Percentiles rank a stretch among this genome's conserved stretches.
Conservation (phyloP, 2,888 invertebrate species). For the Scotopteryx bipunctaria region DNA sequence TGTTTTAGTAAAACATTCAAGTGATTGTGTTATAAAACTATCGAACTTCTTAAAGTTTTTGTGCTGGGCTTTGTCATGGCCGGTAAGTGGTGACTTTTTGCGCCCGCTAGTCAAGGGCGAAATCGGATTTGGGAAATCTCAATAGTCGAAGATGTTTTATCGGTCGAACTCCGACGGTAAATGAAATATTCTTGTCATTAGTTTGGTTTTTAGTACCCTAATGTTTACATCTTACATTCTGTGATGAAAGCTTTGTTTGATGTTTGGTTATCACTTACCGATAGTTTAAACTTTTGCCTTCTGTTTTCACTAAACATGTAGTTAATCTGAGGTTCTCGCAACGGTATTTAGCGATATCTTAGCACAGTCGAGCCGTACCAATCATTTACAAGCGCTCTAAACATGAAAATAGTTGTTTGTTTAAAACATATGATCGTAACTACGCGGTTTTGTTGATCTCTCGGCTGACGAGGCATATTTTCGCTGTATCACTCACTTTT, state of each 20-base stretch:
- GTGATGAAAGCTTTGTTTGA: slow-evolving; percentile 70
- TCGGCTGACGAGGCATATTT: slow-evolving; percentile 50
- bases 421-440: slow-evolving; percentile 60
- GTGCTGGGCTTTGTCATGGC: slow-evolving; percentile 89
- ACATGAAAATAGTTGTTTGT: slow-evolving; percentile 41
- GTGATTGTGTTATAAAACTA: slow-evolving; percentile 81
- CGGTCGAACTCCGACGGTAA: slow-evolving; percentile 84
- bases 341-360: slow-evolving; percentile 53
- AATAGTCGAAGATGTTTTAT: slow-evolving; percentile 84
- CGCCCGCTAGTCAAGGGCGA: slow-evolving; percentile 83
- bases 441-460: slow-evolving; percentile 53
- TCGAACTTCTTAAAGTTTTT: slow-evolving; percentile 80
- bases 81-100: slow-evolving; percentile 88
- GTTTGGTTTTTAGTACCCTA: slow-evolving; percentile 77
- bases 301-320: slow-evolving; percentile 59
- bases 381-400: slow-evolving; percentile 40
- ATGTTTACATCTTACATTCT: slow-evolving; percentile 70
- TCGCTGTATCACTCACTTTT: slow-evolving; percentile 28
- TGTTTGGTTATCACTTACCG: slow-evolving; percentile 77
- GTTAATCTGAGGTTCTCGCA: slow-evolving; percentile 57
- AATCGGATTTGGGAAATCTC: slow-evolving; percentile 82
- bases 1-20: slow-evolving; percentile 79
- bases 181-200: slow-evolving; percentile 82
- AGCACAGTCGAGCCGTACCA: slow-evolving; percentile 34
- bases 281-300: slow-evolving; percentile 71